These are phyloP conservation scores for Perodicticus potto DNA, from an alignment of 2,797 vertebrate genomes.

Conservation along the genomic window DNA sequence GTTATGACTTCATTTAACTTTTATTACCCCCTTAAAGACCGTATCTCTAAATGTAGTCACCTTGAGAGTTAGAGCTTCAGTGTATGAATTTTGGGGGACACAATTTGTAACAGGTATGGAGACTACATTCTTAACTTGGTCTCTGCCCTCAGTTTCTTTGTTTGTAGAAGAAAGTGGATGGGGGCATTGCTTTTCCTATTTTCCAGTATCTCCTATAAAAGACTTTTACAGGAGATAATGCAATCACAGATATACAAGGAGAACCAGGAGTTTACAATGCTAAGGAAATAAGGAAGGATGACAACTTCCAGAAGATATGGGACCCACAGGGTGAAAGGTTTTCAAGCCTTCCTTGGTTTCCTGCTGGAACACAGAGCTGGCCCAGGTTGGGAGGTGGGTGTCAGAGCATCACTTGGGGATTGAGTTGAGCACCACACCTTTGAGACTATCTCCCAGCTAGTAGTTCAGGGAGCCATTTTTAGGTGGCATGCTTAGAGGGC, in stretches of 20 bases:
- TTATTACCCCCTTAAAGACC: background rate
- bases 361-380: background rate
- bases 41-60: background rate
- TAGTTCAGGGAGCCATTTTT: accelerated
- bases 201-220: no score
- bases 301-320: background rate
- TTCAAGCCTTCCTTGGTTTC: background rate
- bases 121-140: background rate
- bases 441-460: no score
- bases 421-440: background rate
- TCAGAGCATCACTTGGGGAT: background rate
- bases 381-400: background rate
- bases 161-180: background rate
- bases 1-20: background rate
- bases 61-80: background rate
- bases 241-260: background rate
- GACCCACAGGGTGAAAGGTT: background rate
- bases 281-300: no score
- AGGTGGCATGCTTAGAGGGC: background rate
- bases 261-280: no score
- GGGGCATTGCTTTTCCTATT: background rate
- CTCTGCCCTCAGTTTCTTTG: background rate
- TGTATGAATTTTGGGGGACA: background rate
- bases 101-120: background rate
- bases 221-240: background rate